Evolutionary conservation across 2,888 invertebrate species (phyloP), one percentile per base, ranked within the genome.

Genomic region (Limnephilus rhombicus): DNA sequence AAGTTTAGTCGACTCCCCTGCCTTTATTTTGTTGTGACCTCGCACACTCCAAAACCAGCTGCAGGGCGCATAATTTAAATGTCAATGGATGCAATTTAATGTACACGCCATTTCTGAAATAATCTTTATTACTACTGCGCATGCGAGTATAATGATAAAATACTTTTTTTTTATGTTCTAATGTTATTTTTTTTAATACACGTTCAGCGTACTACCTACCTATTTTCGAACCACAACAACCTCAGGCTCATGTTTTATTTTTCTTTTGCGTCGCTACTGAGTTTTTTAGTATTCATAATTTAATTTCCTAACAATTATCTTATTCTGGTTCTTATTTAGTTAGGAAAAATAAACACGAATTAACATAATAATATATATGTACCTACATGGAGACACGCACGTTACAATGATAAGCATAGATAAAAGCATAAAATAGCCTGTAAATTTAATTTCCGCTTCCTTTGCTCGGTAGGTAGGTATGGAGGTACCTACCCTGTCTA

Each of bases 11-110:
- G 12, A 37, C 85, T 45, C 86, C 86, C 37, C 86, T 86, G 13
- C 45, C 45, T 24, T 11, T 85, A 45, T 45, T 45, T 45, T 45
- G 45, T 45, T 45, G n/a, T 45, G 37, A 45, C 86, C 37, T 86
- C 85, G 86, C 86, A 86, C 86, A 86, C 86, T 45, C 45, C 18
- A 86, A 86, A 86, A 45, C 86, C 86, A 45, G 86, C 86, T 86
- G 86, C 45, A n/a, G 9, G n/a, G 45, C 45, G 18, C 34, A n/a
- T 68, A 9, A 68, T 68, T 68, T 68, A 68, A 68, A 68, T 68
- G 68, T 24, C 68, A 68, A 68, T 68, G 68, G 68, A 68, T 68
- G n/a, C 68, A 68, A n/a, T 68, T 68, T 68, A 68, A 68, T 68
- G 68, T n/a, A 68, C 24, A 68, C n/a, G 68, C 68, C 24, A 68